Evolutionary conservation across 2,113 vertebrate genomes (phyloP), one percentile per base, ranked within the genome.

Genomic region (Cheilinus undulatus): DNA sequence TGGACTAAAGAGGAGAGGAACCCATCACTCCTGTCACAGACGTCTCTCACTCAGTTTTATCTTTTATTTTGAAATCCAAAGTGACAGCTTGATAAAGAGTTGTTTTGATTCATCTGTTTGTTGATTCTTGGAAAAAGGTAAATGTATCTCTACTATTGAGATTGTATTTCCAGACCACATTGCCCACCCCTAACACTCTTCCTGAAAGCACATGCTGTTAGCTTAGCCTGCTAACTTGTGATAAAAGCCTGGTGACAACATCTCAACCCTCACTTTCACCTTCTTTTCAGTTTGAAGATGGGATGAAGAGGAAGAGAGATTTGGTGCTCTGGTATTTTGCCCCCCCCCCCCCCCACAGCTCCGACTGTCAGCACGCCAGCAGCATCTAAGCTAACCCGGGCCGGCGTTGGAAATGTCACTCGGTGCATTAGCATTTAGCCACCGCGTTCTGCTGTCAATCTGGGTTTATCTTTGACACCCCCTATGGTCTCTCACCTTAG

Each of bases 341-440:
- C 22, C 22, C n/a, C 28, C 38, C 40, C n/a, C 20, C 2, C 59
- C 76, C 40, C 52, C 34, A 36, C 48, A 30, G 70, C 59, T 69
- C 65, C 32, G 54, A 74, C 78, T 89, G 89, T 91, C 88, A 89
- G 75, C 46, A 23, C 15, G 38, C 73, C 74, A 66, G 78, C 87
- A 73, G 78, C 82, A 77, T 80, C 86, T 69, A 74, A 76, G 86
- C 85, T 90, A 92, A 92, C 87, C 84, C 23, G 26, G 76, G 77
- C 79, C 52, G 58, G 69, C 83, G 10, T 76, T 28, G 70, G 61
- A 94, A 94, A 94, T 94, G 93, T 94, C 93, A 94, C 63, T 69
- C 68, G 59, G 75, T 80, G 79, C 92, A 93, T 94, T 94, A 93
- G 92, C 93, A 94, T 94, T 94, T 93, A 93, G 88, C 88, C 70